These are phyloP conservation scores for Tupaia tana DNA, from an alignment of 2,113 vertebrate genomes.

Conservation along the genomic window DNA sequence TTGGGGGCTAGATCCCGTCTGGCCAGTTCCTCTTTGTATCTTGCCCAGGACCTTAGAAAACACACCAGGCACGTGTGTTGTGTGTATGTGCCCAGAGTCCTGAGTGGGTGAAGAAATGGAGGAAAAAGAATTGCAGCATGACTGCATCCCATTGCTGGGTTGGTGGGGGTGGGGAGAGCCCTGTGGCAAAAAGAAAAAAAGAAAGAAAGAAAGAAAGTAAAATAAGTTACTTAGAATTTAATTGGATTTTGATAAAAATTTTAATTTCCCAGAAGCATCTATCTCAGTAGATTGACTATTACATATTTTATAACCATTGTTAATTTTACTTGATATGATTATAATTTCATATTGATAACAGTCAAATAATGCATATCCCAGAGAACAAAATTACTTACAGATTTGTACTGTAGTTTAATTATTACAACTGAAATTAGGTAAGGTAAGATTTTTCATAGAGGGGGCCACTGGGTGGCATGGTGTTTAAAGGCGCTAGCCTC, in stretches of 20 bases:
- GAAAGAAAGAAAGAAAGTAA: neutral
- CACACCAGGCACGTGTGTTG: no score
- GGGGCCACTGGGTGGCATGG: no score
- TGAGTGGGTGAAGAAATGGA: no score
- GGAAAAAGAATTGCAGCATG: no score
- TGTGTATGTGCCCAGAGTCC: no score
- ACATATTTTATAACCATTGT: neutral
- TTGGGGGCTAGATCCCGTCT: no score
- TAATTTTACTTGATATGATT: neutral
- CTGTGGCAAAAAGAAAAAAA: no score
- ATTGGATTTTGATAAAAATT: slow-evolving; percentile 23
- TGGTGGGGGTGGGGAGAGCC: no score
- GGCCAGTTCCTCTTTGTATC: no score
- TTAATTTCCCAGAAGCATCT: neutral
- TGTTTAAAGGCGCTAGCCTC: no score
- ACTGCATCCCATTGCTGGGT: no score
- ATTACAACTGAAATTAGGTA: neutral
- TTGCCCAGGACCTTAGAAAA: no score
- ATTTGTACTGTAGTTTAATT: slow-evolving; percentile 47
- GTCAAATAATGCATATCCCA: neutral
- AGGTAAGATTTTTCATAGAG: neutral
- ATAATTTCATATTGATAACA: neutral
- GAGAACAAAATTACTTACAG: neutral
- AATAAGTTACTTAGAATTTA: slow-evolving; percentile 32
- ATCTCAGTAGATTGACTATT: neutral